Conservation (phyloP, 2,888 invertebrate species). For the Thera obeliscata region DNA sequence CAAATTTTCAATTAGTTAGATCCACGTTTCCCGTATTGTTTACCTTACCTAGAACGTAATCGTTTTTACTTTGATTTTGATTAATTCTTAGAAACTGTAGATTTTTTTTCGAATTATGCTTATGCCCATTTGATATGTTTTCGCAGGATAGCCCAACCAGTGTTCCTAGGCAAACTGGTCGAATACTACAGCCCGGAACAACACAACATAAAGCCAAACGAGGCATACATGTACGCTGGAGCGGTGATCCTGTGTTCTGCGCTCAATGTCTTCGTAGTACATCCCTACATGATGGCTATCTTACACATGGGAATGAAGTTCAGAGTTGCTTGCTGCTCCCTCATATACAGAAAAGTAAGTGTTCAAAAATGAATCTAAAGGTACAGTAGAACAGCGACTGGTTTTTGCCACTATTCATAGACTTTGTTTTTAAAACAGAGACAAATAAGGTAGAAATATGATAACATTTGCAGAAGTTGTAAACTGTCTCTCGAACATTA, state of each 20-base stretch:
- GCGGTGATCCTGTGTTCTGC: conserved; percentile 90
- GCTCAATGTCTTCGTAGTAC: conserved; percentile 90
- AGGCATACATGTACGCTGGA: conserved; percentile 91
- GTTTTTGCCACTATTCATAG: too few relatives aligned
- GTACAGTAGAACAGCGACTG: too few relatives aligned
- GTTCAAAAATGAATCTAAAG: neutral
- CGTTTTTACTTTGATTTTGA: too few relatives aligned
- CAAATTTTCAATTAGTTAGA: too few relatives aligned
- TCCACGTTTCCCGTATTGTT: too few relatives aligned
- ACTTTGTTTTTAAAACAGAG: too few relatives aligned
- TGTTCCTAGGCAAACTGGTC: conserved; percentile 86
- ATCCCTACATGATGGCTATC: conserved; percentile 94
- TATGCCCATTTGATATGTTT: conserved; percentile 9
- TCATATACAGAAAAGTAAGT: conserved; percentile 91
- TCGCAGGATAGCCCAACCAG: conserved; percentile 85
- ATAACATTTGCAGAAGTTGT: too few relatives aligned
- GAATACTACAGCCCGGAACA: conserved; percentile 82
- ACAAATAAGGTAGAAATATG: too few relatives aligned
- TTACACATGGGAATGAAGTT: conserved; percentile 93
- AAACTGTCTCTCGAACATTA: too few relatives aligned
- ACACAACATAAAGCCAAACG: conserved; percentile 60
- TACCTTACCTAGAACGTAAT: too few relatives aligned
- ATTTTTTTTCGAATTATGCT: neutral
- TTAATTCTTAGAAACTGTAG: neutral
- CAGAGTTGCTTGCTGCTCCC: conserved; percentile 91